Evolutionary conservation across 2,113 vertebrate genomes (phyloP).

Genomic region (Cnemophilus loriae): DNA sequence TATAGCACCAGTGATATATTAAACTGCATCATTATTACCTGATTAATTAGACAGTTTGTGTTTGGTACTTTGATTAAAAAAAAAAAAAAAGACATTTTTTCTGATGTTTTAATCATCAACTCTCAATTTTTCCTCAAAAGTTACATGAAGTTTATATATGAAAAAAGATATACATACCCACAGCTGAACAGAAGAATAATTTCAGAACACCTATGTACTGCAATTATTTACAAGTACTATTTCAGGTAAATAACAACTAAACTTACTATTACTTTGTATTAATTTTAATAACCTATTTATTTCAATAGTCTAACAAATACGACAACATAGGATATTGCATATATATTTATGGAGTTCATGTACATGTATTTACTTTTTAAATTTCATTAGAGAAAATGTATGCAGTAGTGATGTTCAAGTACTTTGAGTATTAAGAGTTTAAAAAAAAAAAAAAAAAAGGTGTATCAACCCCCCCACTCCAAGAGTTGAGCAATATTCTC

Average conservation of each 20-base stretch:
- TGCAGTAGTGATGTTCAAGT: background rate
- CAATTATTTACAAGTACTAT: background rate
- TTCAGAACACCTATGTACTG: background rate
- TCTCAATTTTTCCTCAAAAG: background rate
- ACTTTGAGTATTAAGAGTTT: background rate
- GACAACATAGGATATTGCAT: background rate
- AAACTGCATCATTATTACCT: background rate
- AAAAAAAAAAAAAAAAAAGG: background rate
- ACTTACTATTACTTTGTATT: background rate
- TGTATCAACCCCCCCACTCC: background rate
- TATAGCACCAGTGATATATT: background rate
- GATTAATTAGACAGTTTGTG: background rate
- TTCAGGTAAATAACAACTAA: background rate
- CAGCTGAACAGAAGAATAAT: background rate
- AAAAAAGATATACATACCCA: background rate
- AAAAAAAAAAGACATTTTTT: background rate
- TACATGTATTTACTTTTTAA: background rate
- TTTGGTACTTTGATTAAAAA: background rate
- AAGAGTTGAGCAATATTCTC: background rate
- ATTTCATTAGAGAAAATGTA: background rate
- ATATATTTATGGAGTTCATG: background rate
- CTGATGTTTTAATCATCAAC: background rate
- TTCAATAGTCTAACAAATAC: background rate
- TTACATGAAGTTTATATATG: background rate
- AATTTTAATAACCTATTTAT: background rate